These are phyloP conservation scores for Momotus momota DNA, from an alignment of 2,797 vertebrate genomes.

Conservation along the genomic window DNA sequence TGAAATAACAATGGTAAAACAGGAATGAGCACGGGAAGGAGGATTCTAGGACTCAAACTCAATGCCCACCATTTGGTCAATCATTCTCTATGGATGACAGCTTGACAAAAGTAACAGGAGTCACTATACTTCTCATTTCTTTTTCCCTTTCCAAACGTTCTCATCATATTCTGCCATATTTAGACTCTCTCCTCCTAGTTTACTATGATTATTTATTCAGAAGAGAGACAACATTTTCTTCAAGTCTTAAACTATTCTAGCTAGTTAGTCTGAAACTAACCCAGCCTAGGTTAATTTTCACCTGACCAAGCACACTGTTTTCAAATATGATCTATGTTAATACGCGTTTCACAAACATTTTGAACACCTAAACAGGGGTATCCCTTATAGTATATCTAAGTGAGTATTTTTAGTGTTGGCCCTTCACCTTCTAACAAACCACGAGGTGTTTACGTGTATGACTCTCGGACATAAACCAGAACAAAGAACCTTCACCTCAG, in stretches of 20 bases:
- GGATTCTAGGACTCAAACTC: neutral
- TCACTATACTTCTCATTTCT: neutral
- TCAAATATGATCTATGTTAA: neutral
- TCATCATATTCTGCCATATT: neutral
- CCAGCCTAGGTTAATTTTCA: neutral
- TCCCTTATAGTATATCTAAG: neutral
- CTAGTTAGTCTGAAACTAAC: neutral
- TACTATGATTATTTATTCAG: neutral
- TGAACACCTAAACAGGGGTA: neutral
- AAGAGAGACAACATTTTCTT: neutral
- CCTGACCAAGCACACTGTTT: neutral
- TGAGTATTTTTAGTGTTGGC: neutral
- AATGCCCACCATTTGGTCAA: accelerated
- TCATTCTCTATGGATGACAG: neutral
- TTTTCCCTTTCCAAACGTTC: neutral
- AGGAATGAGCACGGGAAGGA: neutral
- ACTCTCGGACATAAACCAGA: neutral
- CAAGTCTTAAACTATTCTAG: neutral
- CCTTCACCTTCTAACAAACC: neutral
- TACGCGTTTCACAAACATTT: neutral
- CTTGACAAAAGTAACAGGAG: accelerated
- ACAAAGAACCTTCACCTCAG: neutral
- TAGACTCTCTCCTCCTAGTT: neutral
- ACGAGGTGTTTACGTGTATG: accelerated
- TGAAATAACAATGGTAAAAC: neutral